phyloP scores from a whole-genome alignment of 2,888 invertebrate species.

The Synergus umbraculus region DNA sequence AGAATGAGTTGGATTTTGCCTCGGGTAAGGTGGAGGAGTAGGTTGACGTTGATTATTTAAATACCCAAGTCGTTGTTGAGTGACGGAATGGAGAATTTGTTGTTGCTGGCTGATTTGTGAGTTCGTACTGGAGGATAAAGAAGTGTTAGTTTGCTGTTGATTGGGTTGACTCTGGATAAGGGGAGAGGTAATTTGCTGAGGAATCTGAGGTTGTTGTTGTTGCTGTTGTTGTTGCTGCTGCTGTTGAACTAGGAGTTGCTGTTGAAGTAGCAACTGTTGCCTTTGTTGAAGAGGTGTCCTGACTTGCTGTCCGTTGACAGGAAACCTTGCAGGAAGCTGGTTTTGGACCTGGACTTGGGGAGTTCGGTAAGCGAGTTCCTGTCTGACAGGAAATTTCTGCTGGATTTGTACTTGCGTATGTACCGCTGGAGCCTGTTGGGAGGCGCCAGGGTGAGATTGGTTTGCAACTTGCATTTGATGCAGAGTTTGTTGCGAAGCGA shows the following conservation, averaged over 20 bases:
- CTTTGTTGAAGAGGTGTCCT: constrained; percentile 57
- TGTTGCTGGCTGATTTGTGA: constrained; percentile 59
- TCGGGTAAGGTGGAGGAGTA: constrained; percentile 64
- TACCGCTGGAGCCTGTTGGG: constrained; percentile 53
- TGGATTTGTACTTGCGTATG: constrained; percentile 74
- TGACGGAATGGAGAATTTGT: constrained; percentile 60
- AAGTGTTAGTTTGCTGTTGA: background rate
- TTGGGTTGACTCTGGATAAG: background rate
- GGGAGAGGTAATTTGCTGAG: constrained; percentile 12
- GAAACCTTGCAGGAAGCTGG: constrained; percentile 68
- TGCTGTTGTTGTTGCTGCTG: constrained; percentile 52
- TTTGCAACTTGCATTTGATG: constrained; percentile 56
- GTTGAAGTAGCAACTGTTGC: constrained; percentile 63
- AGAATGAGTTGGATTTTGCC: constrained; percentile 74
- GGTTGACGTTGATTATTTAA: constrained; percentile 68
- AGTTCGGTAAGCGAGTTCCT: constrained; percentile 70
- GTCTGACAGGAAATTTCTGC: constrained; percentile 73
- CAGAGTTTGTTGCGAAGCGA: constrained; percentile 53
- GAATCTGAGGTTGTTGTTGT: background rate
- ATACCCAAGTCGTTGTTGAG: constrained; percentile 72
- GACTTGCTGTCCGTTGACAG: constrained; percentile 73
- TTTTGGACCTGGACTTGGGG: constrained; percentile 62
- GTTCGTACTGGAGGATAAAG: background rate
- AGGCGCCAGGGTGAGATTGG: constrained; percentile 18
- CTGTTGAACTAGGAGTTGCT: constrained; percentile 65